Base-by-base conservation (phyloP, 2,888 invertebrate species). In the Helicoverpa assulta region DNA sequence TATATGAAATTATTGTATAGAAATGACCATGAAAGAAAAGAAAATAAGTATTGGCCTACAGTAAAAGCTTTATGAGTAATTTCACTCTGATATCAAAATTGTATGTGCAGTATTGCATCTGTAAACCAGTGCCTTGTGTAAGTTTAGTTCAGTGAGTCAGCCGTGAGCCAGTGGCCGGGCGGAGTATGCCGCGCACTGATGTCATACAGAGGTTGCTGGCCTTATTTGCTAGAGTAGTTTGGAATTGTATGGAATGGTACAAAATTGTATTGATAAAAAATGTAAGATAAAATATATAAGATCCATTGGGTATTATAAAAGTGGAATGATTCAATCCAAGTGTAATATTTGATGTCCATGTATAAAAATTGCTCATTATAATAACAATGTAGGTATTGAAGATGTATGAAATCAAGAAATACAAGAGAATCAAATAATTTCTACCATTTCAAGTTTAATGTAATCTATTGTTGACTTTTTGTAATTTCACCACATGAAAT, bases 221-320 rank as follows among this genome's bases (percentile, higher is more conserved):
- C 88, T 83, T 89, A 85, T 85, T 86, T 76, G 68, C 79, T 85
- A 87, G 81, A 84, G 79, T 79, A 80, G 82, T 81, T 78, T 76
- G 75, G 76, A 83, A 82, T 79, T 82, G 78, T 83, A 86, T 84
- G 83, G 66, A 81, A 78, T 3, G 78, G 83, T 85, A 84, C 78
- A 81, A 84, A 84, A 70, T 70, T n/a, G 29, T 78, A 80, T 72
- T 63, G 60, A 70, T 73, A 67, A 70, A 47, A 26, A 75, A 77
- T 78, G 74, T 86, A 81, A 83, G 79, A 78, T 82, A 81, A 80
- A 76, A 60, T 64, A 73, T 76, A 47, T 80, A 81, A 76, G 71
- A 73, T 70, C 76, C 7, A 79, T 76, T 84, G 82, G 76, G 66
- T 84, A 82, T 76, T 76, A 76, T 69, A 70, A 67, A 55, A 67